Evolutionary conservation across 2,113 vertebrate species (phyloP).

Genomic region (Hemiprocne comata): DNA sequence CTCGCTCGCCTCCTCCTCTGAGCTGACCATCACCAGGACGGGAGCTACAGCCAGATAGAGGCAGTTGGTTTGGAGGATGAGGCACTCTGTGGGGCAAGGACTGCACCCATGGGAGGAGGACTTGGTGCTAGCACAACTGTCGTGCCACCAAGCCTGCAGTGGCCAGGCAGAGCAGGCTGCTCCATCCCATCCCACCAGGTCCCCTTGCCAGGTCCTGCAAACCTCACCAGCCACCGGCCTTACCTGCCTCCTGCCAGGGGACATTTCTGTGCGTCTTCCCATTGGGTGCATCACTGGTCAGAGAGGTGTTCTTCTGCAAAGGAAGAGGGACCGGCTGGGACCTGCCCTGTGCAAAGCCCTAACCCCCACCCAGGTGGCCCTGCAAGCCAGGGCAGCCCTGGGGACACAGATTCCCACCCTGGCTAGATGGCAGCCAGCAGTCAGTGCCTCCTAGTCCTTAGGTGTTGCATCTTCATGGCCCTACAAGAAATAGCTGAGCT

Average conservation of each 20-base stretch:
- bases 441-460: background rate
- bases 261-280: constrained; percentile 84
- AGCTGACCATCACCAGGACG: constrained; percentile 79
- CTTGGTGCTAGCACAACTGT: background rate
- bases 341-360: background rate
- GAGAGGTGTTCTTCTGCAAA: constrained; percentile 81
- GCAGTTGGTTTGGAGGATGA: background rate
- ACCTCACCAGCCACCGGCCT: background rate
- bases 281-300: constrained; percentile 74
- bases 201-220: background rate
- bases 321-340: background rate
- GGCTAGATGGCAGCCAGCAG: background rate
- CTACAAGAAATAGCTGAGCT: background rate
- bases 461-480: background rate
- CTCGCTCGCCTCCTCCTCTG: constrained; percentile 83
- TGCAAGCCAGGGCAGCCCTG: background rate
- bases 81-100: background rate
- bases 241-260: constrained; percentile 91
- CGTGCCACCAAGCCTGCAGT: rapidly evolving
- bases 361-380: background rate
- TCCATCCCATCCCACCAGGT: background rate
- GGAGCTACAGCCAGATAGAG: constrained; percentile 71
- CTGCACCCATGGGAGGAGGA: background rate
- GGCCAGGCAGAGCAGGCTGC: background rate
- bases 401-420: background rate